phyloP scores from a whole-genome alignment of 2,888 invertebrate species.

The Seladonia tumulorum region DNA sequence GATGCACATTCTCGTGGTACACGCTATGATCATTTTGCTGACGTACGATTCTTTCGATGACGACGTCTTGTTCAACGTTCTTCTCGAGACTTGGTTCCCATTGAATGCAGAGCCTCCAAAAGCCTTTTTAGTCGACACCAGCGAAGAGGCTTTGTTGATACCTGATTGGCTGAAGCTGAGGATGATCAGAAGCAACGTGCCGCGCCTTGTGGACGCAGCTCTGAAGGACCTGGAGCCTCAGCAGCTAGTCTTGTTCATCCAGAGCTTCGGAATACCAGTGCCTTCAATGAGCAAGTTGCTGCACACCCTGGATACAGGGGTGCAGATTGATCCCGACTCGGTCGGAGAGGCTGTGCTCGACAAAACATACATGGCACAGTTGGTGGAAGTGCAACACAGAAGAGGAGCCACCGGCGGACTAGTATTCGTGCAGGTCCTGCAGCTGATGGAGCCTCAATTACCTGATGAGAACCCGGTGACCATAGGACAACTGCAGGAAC shows the following conservation, averaged over 20 bases:
- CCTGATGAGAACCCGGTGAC: conserved; percentile 81
- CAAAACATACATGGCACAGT: conserved; percentile 95
- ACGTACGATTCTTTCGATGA: conserved; percentile 88
- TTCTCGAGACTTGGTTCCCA: conserved; percentile 95
- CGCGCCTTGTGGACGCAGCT: conserved; percentile 93
- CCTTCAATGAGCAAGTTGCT: conserved; percentile 93
- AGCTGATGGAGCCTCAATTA: conserved; percentile 87
- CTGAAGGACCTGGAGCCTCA: conserved; percentile 93
- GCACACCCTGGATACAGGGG: conserved; percentile 91
- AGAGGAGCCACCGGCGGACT: conserved; percentile 95
- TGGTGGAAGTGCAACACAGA: conserved; percentile 95
- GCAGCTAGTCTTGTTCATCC: conserved; percentile 96
- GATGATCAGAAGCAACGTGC: conserved; percentile 93
- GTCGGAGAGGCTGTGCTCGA: conserved; percentile 94
- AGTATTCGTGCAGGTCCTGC: conserved; percentile 92
- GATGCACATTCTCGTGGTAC: conserved; percentile 92
- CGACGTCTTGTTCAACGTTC: conserved; percentile 84
- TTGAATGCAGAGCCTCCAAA: conserved; percentile 89
- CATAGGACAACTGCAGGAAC: conserved; percentile 76
- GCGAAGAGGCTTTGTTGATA: conserved; percentile 92
- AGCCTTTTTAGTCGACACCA: conserved; percentile 91
- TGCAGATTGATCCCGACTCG: conserved; percentile 89
- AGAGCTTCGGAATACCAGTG: conserved; percentile 97
- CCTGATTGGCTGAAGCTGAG: conserved; percentile 97
- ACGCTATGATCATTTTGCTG: conserved; percentile 92